phyloP scores from a whole-genome alignment of 2,888 invertebrate genomes.

The Dryobota labecula region DNA sequence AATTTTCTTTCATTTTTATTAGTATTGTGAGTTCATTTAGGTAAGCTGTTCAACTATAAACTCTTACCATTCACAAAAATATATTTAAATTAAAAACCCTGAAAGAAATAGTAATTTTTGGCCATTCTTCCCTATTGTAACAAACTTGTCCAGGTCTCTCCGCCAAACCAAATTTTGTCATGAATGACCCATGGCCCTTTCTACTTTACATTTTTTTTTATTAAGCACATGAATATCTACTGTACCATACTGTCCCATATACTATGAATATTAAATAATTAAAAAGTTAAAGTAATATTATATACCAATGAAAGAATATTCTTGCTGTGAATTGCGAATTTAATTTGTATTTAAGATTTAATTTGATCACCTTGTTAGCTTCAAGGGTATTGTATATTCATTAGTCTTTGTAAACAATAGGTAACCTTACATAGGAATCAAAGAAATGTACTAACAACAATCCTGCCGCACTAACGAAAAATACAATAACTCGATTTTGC shows the following conservation, averaged over 20 bases:
- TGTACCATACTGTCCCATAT: not conserved
- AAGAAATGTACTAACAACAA: conserved; percentile 23
- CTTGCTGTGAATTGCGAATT: not conserved
- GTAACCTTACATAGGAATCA: conserved; percentile 9
- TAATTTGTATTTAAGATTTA: not conserved
- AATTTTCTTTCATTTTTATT: too few relatives aligned
- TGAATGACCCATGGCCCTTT: not conserved
- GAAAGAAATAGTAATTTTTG: not conserved
- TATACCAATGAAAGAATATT: not conserved
- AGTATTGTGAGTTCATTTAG: too few relatives aligned
- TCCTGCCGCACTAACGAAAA: too few relatives aligned
- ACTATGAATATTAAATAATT: not conserved
- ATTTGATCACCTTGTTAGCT: not conserved
- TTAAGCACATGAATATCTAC: not conserved
- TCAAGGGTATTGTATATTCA: not conserved
- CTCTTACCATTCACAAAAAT: not conserved
- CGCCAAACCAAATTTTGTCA: not conserved
- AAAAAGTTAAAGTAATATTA: not conserved
- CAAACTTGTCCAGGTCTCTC: not conserved
- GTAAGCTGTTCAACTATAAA: not conserved
- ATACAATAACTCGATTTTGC: too few relatives aligned
- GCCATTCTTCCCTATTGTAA: not conserved
- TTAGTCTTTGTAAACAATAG: conserved; percentile 9
- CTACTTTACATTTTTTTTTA: not conserved
- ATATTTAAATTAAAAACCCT: not conserved